Percentiles rank a stretch among this genome's conserved stretches.
phyloP scores from a whole-genome alignment of 2,888 invertebrate genomes.

The Dicyrtoma fusca region DNA sequence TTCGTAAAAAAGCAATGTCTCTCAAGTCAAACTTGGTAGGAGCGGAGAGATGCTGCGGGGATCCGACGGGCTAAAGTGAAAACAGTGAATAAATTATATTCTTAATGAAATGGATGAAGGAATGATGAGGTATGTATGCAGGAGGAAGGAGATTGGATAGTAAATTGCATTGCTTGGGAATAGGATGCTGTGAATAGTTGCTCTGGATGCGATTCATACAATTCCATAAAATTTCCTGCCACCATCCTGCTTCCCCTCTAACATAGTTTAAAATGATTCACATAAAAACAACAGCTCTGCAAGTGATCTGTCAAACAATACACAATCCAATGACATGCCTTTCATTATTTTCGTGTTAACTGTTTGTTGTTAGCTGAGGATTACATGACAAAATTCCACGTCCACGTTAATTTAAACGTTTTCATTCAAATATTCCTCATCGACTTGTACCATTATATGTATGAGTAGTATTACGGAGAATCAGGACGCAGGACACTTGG shows the following conservation, averaged over 20 bases:
- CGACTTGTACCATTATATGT: background rate
- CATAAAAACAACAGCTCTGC: conserved; percentile 26
- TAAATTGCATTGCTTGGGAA: background rate
- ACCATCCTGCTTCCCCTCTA: background rate
- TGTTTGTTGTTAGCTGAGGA: conserved; percentile 13
- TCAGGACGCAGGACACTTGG: too few relatives aligned
- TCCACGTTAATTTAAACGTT: conserved; percentile 20
- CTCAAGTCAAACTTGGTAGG: too few relatives aligned
- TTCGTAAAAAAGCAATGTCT: too few relatives aligned
- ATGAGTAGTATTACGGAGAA: too few relatives aligned
- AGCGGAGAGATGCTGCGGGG: too few relatives aligned
- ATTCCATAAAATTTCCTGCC: conserved; percentile 24
- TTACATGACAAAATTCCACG: conserved; percentile 19
- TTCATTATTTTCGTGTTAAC: conserved; percentile 28
- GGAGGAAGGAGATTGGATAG: background rate
- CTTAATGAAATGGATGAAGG: too few relatives aligned
- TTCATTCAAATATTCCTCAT: conserved; percentile 15
- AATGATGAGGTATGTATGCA: too few relatives aligned
- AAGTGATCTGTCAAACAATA: conserved; percentile 30
- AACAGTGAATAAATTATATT: too few relatives aligned
- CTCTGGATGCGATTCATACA: conserved; percentile 7
- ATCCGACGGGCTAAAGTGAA: too few relatives aligned
- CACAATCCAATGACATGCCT: conserved; percentile 35
- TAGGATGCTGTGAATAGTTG: background rate
- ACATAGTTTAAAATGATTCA: conserved; percentile 24